Evolutionary conservation across 2,113 vertebrate species (phyloP).

Genomic region (Sprattus sprattus): DNA sequence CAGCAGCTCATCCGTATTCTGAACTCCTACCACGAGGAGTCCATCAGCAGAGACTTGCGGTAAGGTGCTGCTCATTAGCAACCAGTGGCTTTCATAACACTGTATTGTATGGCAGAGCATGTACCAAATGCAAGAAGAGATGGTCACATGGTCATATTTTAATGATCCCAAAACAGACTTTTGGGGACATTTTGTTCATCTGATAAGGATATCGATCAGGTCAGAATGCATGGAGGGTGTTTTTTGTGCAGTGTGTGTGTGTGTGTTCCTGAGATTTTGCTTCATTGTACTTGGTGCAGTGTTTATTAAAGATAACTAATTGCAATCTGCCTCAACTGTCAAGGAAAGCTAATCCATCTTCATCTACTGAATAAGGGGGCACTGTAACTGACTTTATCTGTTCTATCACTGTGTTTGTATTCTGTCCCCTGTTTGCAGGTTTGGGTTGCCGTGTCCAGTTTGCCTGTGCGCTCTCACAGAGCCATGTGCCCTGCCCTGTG

Average conservation of each 20-base stretch:
- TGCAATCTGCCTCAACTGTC: not conserved
- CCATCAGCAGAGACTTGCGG: slow-evolving; percentile 62
- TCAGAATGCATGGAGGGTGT: not conserved
- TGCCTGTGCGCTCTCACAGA: slow-evolving; percentile 59
- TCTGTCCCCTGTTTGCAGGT: slow-evolving; percentile 50
- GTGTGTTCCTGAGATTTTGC: not conserved
- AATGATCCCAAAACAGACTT: not conserved
- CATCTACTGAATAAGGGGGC: not conserved
- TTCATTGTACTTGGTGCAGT: not conserved
- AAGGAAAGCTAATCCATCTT: not conserved
- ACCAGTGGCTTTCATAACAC: not conserved
- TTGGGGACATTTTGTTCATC: not conserved
- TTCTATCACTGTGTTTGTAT: not conserved
- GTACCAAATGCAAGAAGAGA: not conserved
- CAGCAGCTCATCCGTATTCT: slow-evolving; percentile 68
- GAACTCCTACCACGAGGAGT: slow-evolving; percentile 61
- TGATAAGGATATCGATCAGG: not conserved
- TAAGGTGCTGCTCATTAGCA: slow-evolving; percentile 26
- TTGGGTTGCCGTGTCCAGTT: slow-evolving; percentile 62
- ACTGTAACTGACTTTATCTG: not conserved
- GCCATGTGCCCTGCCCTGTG: slow-evolving; percentile 67
- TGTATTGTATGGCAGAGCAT: not conserved
- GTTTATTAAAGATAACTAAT: not conserved
- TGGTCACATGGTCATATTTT: not conserved
- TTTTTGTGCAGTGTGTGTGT: not conserved